Evolutionary conservation across 2,113 vertebrate genomes (phyloP), one percentile per base, ranked within the genome.

Genomic region (Astatotilapia flaviijosephi): DNA sequence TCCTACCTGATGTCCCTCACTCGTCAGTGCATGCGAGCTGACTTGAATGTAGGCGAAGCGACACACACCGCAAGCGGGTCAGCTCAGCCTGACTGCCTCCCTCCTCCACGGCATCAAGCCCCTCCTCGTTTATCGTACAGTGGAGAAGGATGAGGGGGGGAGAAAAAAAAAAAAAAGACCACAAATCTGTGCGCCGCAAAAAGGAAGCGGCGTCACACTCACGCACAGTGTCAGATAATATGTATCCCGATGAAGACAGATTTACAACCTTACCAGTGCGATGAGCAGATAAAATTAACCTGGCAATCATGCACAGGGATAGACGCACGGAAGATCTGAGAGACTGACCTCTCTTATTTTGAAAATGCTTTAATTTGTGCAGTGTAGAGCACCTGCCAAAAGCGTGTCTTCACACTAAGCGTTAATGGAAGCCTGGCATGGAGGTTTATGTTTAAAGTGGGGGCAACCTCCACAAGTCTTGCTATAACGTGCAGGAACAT

Each of bases 1-100:
- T 95, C 95, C 91, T 96, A 96, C 96, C 96, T 96, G 96, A 92
- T 91, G 93, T 90, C 83, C 86, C 91, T 87, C 94, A 91, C 90
- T 92, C 85, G 79, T 93, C 91, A 91, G 90, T 89, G 94, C 96
- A 95, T 94, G 93, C 93, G 91, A 89, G 92, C 92, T 92, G 94
- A 91, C 88, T 93, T 90, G 94, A 94, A 95, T 94, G 95, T 92
- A 88, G 87, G 89, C 89, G 86, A 55, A 53, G 86, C 89, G 91
- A 94, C 91, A 87, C 87, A 86, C 91, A 92, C 87, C 84, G 54
- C 90, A 83, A 88, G 89, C 91, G 90, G 91, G 88, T 93, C 94
- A 89, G 92, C 83, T 83, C 82, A 77, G 86, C 80, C 82, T 85
- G 81, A 68, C 89, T 75, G 88, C 86, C 88, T 94, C 89, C 88